These are phyloP conservation scores for Fabriciana adippe DNA, from an alignment of 2,888 invertebrate species.

Conservation along the genomic window DNA sequence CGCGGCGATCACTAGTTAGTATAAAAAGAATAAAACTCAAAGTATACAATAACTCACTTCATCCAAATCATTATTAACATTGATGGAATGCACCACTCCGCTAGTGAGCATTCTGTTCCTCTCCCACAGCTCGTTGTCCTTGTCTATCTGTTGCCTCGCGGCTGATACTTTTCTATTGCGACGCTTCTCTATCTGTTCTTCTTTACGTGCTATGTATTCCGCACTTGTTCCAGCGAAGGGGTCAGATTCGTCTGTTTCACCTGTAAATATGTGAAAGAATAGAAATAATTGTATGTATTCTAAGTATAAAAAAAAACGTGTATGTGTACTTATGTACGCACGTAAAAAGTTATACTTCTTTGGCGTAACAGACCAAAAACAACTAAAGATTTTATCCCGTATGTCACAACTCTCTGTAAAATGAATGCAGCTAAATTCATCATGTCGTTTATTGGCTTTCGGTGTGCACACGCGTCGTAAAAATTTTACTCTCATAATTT, in stretches of 20 bases:
- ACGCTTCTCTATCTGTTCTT: slow-evolving; percentile 94
- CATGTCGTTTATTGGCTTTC: too few species aligned
- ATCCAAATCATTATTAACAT: slow-evolving; percentile 95
- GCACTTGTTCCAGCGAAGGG: slow-evolving; percentile 95
- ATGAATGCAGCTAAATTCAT: too few species aligned
- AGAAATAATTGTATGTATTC: neutral
- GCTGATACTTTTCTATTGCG: slow-evolving; percentile 97
- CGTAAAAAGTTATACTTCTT: too few species aligned
- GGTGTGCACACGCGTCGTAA: too few species aligned
- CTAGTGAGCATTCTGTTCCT: slow-evolving; percentile 98
- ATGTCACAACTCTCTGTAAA: too few species aligned
- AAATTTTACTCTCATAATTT: too few species aligned
- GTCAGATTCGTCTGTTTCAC: slow-evolving; percentile 95
- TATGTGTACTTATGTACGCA: too few species aligned
- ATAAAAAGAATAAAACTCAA: neutral
- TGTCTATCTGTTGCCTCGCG: slow-evolving; percentile 97
- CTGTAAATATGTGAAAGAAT: slow-evolving; percentile 50
- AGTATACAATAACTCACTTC: slow-evolving; percentile 79
- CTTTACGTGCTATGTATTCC: slow-evolving; percentile 96
- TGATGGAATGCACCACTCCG: slow-evolving; percentile 94
- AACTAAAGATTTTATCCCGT: too few species aligned
- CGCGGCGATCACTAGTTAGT: too few species aligned
- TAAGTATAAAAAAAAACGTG: too few species aligned
- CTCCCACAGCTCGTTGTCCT: slow-evolving; percentile 99
- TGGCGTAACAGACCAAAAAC: too few species aligned